Evolutionary conservation across 2,797 vertebrate genomes (phyloP).

Genomic region (Falco peregrinus): DNA sequence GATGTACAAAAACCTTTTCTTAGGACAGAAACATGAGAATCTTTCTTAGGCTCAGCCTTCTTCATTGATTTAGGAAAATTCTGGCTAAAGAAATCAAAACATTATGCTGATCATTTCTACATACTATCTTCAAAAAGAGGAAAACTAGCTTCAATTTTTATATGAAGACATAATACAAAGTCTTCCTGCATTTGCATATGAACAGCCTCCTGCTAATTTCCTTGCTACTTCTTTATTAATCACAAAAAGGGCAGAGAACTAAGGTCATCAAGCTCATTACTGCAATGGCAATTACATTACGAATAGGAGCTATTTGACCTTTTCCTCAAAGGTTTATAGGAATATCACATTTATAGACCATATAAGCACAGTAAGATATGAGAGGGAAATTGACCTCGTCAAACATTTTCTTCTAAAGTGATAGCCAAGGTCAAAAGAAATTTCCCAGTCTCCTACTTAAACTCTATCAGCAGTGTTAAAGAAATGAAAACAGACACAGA

Average conservation of each 20-base stretch:
- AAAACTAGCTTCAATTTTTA: not conserved
- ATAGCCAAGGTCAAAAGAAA: conserved; percentile 4
- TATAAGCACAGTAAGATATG: not conserved
- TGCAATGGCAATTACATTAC: not conserved
- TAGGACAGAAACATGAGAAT: not conserved
- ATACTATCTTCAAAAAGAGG: not conserved
- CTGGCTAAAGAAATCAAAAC: not conserved
- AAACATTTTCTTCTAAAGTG: not conserved
- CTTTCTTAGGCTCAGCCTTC: not conserved
- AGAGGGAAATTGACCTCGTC: not conserved
- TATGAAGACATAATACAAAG: not conserved
- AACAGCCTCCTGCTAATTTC: not conserved
- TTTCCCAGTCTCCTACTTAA: not conserved
- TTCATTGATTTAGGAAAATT: not conserved
- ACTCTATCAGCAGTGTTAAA: not conserved
- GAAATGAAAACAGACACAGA: conserved; percentile 24
- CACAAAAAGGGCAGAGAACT: not conserved
- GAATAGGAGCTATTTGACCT: not conserved
- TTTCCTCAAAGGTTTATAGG: not conserved
- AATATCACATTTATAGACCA: not conserved
- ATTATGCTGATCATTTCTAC: not conserved
- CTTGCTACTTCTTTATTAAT: not conserved
- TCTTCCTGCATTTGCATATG: not conserved
- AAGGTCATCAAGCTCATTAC: not conserved
- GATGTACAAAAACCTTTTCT: not conserved